Evolutionary conservation across 2,113 vertebrate species (phyloP), one percentile per base, ranked within the genome.

Genomic region (Megatriorchis doriae): DNA sequence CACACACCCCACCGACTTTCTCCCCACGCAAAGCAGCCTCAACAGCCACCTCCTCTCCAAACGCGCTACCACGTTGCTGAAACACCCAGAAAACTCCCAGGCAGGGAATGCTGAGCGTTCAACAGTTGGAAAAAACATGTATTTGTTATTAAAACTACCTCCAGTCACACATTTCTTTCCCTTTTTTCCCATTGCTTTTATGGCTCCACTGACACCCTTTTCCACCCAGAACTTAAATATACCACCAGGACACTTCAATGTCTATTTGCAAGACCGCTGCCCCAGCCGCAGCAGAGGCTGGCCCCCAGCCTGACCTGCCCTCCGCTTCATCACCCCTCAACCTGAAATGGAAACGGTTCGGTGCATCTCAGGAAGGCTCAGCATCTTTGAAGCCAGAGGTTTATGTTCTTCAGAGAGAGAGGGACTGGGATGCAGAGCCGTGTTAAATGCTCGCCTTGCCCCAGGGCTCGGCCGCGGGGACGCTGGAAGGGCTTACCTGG

Each of bases 271-370:
- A 36, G 50, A 10, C 61, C 8, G 1, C 31, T 66, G 58, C n/a
- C 45, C 43, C 18, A 11, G 50, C 50, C 34, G 32, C 25, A 3
- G 53, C 55, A 36, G 32, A 27, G 31, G 5, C 61, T 40, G 53
- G 21, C 42, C 47, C 26, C 4, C 52, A 15, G 21, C 63, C 52
- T 15, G 16, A 25, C 47, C 40, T 36, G 50, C 62, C 40, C 78
- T 22, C 58, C 2, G 7, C 38, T 31, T 31, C 56, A 8, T 19
- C 67, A 34, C n/a, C 29, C 43, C 23, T 4, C 53, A 5, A 7
- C n/a, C 6, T 9, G 18, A 18, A n/a, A 29, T 1, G 5, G 43
- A 29, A 50, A 29, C 1, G 0, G 7, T 23, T 25, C 20, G 3
- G 32, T 5, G 16, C 9, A 1, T 2, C 58, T 31, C 40, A 3